Evolutionary conservation across 1,140 invertebrate genomes (phyloP).

Genomic region (Scaptomyza montana): DNA sequence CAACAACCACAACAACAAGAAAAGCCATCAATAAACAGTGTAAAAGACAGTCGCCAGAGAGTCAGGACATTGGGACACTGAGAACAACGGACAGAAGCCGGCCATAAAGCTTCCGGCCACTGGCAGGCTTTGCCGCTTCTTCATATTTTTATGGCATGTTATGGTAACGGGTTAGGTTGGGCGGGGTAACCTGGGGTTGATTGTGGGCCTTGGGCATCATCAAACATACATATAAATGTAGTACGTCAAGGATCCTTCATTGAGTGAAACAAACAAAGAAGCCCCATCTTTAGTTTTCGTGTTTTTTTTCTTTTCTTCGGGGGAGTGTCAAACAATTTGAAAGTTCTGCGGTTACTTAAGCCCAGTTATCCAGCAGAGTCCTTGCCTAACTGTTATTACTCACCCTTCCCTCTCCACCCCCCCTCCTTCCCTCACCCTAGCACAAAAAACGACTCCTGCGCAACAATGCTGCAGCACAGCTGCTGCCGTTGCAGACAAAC

Average conservation of each 20-base stretch:
- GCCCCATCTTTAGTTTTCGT: not conserved
- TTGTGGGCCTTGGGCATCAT: not conserved
- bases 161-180: conserved; percentile 34
- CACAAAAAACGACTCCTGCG: not conserved
- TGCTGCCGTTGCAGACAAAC: conserved; percentile 69
- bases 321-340: conserved; percentile 67
- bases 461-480: conserved; percentile 54
- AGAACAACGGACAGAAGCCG: conserved; percentile 17
- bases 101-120: conserved; percentile 39
- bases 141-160: conserved; percentile 56
- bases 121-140: conserved; percentile 38
- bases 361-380: conserved; percentile 19
- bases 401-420: not conserved
- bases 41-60: conserved; percentile 67
- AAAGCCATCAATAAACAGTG: conserved; percentile 77
- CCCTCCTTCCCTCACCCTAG: too few species aligned
- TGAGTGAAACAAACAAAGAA: conserved; percentile 73
- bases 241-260: conserved; percentile 75
- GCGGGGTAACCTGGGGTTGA: too few species aligned
- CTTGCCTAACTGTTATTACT: conserved; percentile 35
- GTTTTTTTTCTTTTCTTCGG: conserved; percentile 2
- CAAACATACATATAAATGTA: conserved; percentile 48
- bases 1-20: conserved; percentile 41
- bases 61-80: not conserved
- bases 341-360: conserved; percentile 76